phyloP scores from a whole-genome alignment of 2,797 vertebrate genomes.

The Poeciliopsis infans region DNA sequence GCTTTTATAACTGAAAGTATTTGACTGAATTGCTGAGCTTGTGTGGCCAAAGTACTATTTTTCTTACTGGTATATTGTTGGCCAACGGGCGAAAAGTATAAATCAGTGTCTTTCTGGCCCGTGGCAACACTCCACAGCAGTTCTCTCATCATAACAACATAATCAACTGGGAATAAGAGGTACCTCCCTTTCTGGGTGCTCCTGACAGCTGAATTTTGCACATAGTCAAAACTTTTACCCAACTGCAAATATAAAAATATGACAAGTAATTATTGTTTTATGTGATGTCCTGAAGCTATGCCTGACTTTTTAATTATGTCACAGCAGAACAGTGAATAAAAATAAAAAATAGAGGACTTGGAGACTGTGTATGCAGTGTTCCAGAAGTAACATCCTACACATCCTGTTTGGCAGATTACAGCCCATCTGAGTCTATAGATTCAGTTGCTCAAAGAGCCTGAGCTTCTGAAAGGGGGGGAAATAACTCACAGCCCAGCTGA shows the following conservation, averaged over 20 bases:
- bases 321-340: background rate
- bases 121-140: background rate
- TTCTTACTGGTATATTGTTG: background rate
- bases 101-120: background rate
- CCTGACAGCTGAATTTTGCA: background rate
- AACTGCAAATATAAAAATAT: background rate
- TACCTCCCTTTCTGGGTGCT: background rate
- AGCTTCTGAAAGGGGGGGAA: slow-evolving; percentile 53
- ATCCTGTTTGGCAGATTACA: slow-evolving; percentile 49
- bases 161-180: background rate
- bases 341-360: background rate
- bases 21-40: background rate
- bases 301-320: background rate
- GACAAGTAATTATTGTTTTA: background rate
- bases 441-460: slow-evolving; percentile 26
- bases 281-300: background rate
- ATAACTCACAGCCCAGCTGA: slow-evolving; percentile 70
- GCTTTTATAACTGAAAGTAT: background rate
- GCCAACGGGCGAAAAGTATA: background rate
- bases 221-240: background rate
- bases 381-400: slow-evolving; percentile 10
- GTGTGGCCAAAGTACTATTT: background rate
- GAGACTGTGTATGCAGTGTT: background rate
- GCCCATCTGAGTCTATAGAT: slow-evolving; percentile 35
- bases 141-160: background rate